Percentiles rank a stretch among this genome's conserved stretches.
These are phyloP conservation scores for Temnothorax ravouxi DNA, from an alignment of 2,888 invertebrate species.

Conservation along the genomic window DNA sequence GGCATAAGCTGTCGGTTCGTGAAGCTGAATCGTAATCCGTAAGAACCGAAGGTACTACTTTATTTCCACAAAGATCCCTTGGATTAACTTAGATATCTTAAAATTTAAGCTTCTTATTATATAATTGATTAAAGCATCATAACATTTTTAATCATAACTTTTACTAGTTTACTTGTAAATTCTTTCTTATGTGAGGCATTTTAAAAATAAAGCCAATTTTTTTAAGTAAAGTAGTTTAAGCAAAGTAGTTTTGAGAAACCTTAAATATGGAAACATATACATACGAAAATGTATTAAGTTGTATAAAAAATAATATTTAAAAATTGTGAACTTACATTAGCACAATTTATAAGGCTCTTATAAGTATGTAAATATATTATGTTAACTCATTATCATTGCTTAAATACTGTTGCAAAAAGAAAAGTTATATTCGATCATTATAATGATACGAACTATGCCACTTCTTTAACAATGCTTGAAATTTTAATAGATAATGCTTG, in stretches of 20 bases:
- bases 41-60: background rate
- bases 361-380: background rate
- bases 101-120: background rate
- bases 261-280: background rate
- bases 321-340: background rate
- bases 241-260: background rate
- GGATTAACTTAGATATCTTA: background rate
- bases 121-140: background rate
- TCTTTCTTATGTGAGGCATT: background rate
- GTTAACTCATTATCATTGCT: background rate
- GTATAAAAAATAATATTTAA: slow-evolving; percentile 5
- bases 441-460: background rate
- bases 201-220: background rate
- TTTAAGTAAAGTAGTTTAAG: background rate
- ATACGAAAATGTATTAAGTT: background rate
- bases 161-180: background rate
- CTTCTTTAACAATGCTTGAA: background rate
- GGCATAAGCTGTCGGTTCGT: background rate
- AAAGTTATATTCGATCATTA: background rate
- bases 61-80: background rate
- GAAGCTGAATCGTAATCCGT: slow-evolving; percentile 24
- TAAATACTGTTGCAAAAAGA: background rate
- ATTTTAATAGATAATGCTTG: background rate
- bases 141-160: background rate
- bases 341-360: background rate